Base-by-base conservation (phyloP, 2,888 invertebrate species). In the Drosophila trichaetosa region DNA sequence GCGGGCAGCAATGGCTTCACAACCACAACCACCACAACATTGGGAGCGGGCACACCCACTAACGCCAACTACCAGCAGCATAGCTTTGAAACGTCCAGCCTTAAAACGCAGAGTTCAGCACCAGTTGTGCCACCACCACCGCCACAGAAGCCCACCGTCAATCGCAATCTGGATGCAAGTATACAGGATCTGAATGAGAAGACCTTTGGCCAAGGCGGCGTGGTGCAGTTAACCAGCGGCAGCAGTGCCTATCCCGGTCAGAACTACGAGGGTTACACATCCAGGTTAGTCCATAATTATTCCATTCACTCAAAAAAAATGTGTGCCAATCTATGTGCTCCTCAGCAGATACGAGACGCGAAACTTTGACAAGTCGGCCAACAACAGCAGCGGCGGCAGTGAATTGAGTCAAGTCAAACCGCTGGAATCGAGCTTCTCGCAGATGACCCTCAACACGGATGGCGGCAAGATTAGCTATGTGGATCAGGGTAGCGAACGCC, bases 251-350 rank as follows among this genome's bases (percentile, higher is more conserved):
- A 92, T 82, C 92, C 93, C 33, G 92, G 92, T 34, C 92, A 92
- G 79, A 95, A 94, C 77, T 95, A 95, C 86, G 95, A 95, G 86
- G 95, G 95, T 61, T 95, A 95, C 86, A 95, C 95, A 18, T 95
- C 95, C 61, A 95, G 95, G 95, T 95, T 79, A 94, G 94, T 59
- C 24, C 0, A 24, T 18, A 2, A n/a, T 4, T 7, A 24, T 24
- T 1, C 24, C 0, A 0, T 5, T 24, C 5, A 0, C 1, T 1
- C 13, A 36, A 0, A 13, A 13, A 7, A 18, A 29, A 42, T 46
- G 10, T 24, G 11, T 21, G 33, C 58, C 65, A 36, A 74, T 57
- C 36, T 24, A 11, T 36, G 38, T 16, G 18, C 7, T 60, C 38
- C 16, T 51, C 16, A 82, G 62, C 64, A 93, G 93, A 90, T 93